Conservation (phyloP, 2,888 invertebrate genomes). For the Caenorhabditis angaria region DNA sequence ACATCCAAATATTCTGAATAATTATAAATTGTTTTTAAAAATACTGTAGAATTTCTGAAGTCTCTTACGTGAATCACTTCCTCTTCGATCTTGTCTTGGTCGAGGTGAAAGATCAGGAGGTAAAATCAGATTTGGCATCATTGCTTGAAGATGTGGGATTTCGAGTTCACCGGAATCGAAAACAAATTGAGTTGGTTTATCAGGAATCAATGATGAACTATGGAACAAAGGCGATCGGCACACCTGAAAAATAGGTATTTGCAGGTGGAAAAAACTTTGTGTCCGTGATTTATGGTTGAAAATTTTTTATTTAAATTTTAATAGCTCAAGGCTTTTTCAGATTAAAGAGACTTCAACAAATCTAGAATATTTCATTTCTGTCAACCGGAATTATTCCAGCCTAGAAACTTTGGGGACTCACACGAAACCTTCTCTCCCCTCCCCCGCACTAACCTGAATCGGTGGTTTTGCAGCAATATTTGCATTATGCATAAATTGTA, state of each 20-base stretch:
- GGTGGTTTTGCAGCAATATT: slow-evolving; percentile 60
- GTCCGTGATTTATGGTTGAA: too few species aligned
- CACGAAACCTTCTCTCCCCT: too few species aligned
- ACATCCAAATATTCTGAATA: slow-evolving; percentile 52
- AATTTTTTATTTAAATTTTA: too few species aligned
- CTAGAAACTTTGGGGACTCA: background rate
- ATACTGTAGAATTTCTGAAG: background rate
- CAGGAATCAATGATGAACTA: slow-evolving; percentile 56
- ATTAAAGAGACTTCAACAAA: too few species aligned
- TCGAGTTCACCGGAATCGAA: slow-evolving; percentile 38
- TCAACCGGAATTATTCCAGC: too few species aligned
- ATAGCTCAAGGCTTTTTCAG: too few species aligned
- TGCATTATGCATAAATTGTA: slow-evolving; percentile 54
- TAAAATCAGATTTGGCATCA: slow-evolving; percentile 36
- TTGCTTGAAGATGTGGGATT: slow-evolving; percentile 29
- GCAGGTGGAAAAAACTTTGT: background rate
- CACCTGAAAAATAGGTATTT: slow-evolving; percentile 25
- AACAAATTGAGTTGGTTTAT: slow-evolving; percentile 56
- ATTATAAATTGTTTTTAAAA: background rate
- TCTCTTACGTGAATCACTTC: slow-evolving; percentile 50
- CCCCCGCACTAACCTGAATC: slow-evolving; percentile 47
- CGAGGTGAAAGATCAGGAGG: slow-evolving; percentile 43
- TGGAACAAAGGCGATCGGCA: slow-evolving; percentile 61
- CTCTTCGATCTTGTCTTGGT: slow-evolving; percentile 46
- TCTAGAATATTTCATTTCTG: too few species aligned